Evolutionary conservation across 2,888 invertebrate genomes (phyloP).

Genomic region (Scotopteryx bipunctaria): DNA sequence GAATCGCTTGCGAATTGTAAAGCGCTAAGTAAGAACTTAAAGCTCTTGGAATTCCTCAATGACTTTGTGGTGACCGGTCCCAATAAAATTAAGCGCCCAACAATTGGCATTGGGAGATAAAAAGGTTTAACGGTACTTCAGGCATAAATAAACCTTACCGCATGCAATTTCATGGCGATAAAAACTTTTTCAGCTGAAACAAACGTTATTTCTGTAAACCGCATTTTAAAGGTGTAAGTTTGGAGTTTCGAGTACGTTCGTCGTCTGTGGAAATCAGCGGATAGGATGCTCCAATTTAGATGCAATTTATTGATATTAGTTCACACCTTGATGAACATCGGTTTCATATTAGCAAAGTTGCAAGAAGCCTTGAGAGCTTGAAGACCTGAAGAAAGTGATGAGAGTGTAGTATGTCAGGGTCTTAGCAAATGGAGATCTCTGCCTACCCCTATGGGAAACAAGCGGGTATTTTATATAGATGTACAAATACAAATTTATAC

Average conservation of each 20-base stretch:
- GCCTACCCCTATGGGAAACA: no score
- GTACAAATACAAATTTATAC: no score
- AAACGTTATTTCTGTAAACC: constrained; percentile 7
- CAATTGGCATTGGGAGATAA: constrained; percentile 24
- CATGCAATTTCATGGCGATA: constrained; percentile 14
- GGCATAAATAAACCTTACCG: constrained; percentile 12
- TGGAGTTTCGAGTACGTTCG: not conserved
- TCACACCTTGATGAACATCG: not conserved
- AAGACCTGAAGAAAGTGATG: no score
- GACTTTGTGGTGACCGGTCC: constrained; percentile 28
- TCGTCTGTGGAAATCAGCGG: not conserved
- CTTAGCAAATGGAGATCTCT: no score
- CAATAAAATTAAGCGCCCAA: constrained; percentile 30
- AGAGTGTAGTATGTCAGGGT: no score
- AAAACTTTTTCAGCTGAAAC: constrained; percentile 16
- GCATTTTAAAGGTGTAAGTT: not conserved
- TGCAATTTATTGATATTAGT: not conserved
- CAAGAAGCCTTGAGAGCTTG: no score
- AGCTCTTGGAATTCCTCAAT: constrained; percentile 29
- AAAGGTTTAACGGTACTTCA: constrained; percentile 15
- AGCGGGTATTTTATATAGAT: no score
- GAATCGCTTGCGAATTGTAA: constrained; percentile 36
- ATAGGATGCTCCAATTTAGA: not conserved
- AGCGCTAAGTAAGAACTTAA: constrained; percentile 33
- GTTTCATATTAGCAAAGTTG: no score